Conservation (phyloP, 2,888 invertebrate genomes). For the Machimus atricapillus region DNA sequence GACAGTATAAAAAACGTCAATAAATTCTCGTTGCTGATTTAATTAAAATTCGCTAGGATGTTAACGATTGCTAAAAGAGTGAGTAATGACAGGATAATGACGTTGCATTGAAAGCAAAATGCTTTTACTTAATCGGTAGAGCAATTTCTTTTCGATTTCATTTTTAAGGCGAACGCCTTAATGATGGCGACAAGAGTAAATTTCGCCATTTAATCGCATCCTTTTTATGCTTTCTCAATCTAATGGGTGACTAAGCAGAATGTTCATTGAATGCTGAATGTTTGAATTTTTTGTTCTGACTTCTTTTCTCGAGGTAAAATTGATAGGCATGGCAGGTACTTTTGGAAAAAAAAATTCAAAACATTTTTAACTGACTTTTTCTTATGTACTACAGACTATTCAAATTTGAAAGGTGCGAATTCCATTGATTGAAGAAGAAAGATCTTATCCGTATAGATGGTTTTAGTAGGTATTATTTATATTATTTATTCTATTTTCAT, state of each 20-base stretch:
- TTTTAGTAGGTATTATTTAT: no score
- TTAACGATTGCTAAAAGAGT: not conserved
- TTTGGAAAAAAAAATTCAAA: not conserved
- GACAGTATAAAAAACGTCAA: not conserved
- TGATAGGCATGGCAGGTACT: not conserved
- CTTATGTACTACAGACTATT: not conserved
- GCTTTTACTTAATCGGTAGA: not conserved
- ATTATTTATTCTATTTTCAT: no score
- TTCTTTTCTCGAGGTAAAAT: not conserved
- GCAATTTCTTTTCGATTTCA: not conserved
- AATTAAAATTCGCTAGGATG: not conserved
- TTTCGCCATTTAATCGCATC: not conserved
- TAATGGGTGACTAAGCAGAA: not conserved
- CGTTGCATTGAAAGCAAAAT: not conserved
- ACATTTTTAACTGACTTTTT: not conserved
- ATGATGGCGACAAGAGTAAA: not conserved
- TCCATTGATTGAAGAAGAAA: no score
- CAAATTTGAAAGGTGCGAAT: not conserved
- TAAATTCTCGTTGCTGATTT: not conserved
- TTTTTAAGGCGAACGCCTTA: not conserved
- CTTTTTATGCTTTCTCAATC: not conserved
- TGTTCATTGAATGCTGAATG: not conserved
- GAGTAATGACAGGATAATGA: constrained; percentile 10
- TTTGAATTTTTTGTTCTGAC: not conserved
- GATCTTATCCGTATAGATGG: no score